Percentiles rank a stretch among this genome's conserved stretches.
phyloP scores from a whole-genome alignment of 2,113 vertebrate species.

The Dipodomys stephensi region DNA sequence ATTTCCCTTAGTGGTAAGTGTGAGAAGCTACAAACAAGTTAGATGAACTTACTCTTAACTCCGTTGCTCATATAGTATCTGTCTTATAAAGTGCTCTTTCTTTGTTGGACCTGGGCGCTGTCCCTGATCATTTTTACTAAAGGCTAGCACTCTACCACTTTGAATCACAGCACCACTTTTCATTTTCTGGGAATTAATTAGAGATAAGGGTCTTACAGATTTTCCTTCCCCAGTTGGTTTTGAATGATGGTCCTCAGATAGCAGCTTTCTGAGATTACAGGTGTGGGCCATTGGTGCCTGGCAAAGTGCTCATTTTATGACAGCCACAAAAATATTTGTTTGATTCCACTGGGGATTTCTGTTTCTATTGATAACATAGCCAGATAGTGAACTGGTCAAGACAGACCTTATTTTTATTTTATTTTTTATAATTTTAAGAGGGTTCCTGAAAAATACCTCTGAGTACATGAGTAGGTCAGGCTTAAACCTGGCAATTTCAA shows the following conservation, averaged over 20 bases:
- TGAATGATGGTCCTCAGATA: too few species aligned
- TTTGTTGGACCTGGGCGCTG: too few species aligned
- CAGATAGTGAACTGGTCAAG: not conserved
- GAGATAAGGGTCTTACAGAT: too few species aligned
- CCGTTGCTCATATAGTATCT: not conserved
- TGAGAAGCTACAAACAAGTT: not conserved
- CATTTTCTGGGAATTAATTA: too few species aligned
- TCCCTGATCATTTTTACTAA: too few species aligned
- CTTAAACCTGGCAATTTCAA: not conserved
- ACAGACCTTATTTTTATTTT: not conserved
- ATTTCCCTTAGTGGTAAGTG: not conserved
- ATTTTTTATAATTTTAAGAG: not conserved
- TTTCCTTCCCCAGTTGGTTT: too few species aligned
- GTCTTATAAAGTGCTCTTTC: not conserved
- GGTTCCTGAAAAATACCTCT: not conserved
- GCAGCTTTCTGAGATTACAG: too few species aligned
- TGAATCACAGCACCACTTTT: too few species aligned
- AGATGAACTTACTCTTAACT: conserved; percentile 1
- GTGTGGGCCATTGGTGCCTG: too few species aligned
- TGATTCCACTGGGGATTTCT: not conserved
- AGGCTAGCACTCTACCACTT: too few species aligned
- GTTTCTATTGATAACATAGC: not conserved
- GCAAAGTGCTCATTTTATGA: not conserved
- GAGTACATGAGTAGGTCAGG: not conserved
- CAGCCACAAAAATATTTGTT: not conserved